Conservation (phyloP, 2,113 vertebrate genomes). For the Conger conger region DNA sequence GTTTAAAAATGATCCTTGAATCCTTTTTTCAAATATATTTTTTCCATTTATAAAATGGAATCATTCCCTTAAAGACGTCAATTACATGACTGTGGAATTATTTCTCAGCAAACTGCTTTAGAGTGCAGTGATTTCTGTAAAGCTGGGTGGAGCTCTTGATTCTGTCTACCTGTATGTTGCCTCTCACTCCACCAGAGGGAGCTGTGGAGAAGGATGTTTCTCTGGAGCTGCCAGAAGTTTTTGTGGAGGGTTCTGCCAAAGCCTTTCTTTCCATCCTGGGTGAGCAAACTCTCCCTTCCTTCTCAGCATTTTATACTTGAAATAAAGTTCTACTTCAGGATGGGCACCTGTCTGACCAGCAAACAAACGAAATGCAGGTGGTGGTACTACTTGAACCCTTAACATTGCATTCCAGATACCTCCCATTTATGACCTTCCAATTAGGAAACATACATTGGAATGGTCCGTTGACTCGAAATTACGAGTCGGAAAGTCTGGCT, state of each 20-base stretch:
- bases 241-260: constrained; percentile 24
- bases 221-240: constrained; percentile 15
- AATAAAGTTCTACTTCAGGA: background rate
- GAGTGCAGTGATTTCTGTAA: too few relatives aligned
- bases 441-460: too few relatives aligned
- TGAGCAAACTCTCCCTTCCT: background rate
- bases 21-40: too few relatives aligned
- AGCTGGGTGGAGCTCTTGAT: background rate
- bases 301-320: background rate
- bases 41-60: background rate
- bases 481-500: too few relatives aligned
- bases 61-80: background rate
- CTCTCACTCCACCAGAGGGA: background rate
- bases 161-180: background rate
- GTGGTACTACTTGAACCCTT: too few relatives aligned
- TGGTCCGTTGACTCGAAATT: too few relatives aligned
- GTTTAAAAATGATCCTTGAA: too few relatives aligned
- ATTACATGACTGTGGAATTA: background rate
- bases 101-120: too few relatives aligned
- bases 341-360: background rate
- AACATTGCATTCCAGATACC: too few relatives aligned
- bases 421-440: too few relatives aligned
- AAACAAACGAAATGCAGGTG: background rate
- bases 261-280: constrained; percentile 24
- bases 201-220: background rate